A percentile compares a stretch with the other conserved stretches of the same genome.
Evolutionary conservation across 92 coral and sea anemone genomes (phyloP).

Genomic region (Pocillopora meandrina): DNA sequence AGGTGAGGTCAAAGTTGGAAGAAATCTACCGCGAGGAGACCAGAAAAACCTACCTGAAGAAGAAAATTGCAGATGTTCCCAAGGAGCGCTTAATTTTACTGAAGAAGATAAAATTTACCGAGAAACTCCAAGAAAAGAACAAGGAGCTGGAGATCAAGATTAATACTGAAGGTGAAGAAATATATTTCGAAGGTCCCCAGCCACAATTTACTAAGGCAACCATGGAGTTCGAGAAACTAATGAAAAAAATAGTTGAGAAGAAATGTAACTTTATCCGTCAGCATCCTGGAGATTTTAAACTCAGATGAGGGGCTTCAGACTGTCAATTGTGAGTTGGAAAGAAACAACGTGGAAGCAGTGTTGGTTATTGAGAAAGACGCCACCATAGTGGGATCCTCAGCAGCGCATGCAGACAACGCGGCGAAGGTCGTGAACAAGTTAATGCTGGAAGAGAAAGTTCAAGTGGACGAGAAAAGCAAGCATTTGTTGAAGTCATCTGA

Average conservation of each 20-base stretch:
- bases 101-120: constrained; percentile 65
- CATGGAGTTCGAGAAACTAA: constrained; percentile 50
- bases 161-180: constrained; percentile 53
- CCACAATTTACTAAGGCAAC: constrained; percentile 64
- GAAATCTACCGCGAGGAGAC: constrained; percentile 53
- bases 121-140: constrained; percentile 48
- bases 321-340: constrained; percentile 47
- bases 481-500: constrained; percentile 32
- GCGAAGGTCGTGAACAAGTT: constrained; percentile 44
- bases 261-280: constrained; percentile 31
- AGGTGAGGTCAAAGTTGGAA: constrained; percentile 37
- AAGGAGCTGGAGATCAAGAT: constrained; percentile 60
- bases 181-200: constrained; percentile 74
- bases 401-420: constrained; percentile 62
- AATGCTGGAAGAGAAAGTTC: constrained; percentile 57
- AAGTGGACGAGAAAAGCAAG: constrained; percentile 48
- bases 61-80: constrained; percentile 34
- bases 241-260: constrained; percentile 51
- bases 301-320: constrained; percentile 53
- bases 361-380: constrained; percentile 64
- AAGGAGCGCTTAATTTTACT: constrained; percentile 65
- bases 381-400: constrained; percentile 44
- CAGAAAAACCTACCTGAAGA: constrained; percentile 54
- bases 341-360: constrained; percentile 56
- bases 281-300: constrained; percentile 57